A percentile compares a stretch with the other conserved stretches of the same genome.
Evolutionary conservation across 2,888 invertebrate species (phyloP).

Genomic region (Vesta saturnalis): DNA sequence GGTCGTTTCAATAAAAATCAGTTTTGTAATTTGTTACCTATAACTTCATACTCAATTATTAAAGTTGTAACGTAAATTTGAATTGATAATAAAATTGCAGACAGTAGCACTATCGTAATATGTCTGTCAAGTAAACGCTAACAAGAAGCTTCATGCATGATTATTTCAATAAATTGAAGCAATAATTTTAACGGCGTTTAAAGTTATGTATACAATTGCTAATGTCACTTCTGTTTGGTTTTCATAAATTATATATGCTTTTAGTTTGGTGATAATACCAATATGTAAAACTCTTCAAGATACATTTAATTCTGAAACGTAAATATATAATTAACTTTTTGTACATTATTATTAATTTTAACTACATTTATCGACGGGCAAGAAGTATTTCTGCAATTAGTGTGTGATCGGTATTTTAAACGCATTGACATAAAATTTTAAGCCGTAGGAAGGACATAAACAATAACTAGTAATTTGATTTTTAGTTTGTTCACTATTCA

Average conservation of each 20-base stretch:
- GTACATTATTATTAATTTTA: too few species aligned
- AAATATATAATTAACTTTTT: too few species aligned
- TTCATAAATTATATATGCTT: constrained; percentile 33
- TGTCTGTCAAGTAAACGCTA: constrained; percentile 38
- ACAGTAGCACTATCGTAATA: constrained; percentile 41
- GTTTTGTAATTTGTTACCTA: neutral
- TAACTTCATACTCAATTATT: constrained; percentile 14
- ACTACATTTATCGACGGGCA: constrained; percentile 23
- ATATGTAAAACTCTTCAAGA: too few species aligned
- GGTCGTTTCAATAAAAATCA: neutral
- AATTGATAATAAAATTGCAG: constrained; percentile 36
- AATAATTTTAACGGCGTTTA: constrained; percentile 42
- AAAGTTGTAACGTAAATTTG: constrained; percentile 31
- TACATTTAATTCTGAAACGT: too few species aligned
- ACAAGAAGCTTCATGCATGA: constrained; percentile 42
- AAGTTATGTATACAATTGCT: constrained; percentile 40
- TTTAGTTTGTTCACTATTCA: constrained; percentile 15
- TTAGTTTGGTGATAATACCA: constrained; percentile 19
- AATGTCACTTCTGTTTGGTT: constrained; percentile 37
- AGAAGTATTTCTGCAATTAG: constrained; percentile 14
- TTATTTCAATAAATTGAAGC: constrained; percentile 46
- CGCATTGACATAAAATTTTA: neutral
- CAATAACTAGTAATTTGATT: constrained; percentile 6
- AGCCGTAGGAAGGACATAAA: constrained; percentile 8
- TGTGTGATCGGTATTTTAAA: constrained; percentile 6